Evolutionary conservation across 2,113 vertebrate species (phyloP).

Genomic region (Vulpes vulpes): DNA sequence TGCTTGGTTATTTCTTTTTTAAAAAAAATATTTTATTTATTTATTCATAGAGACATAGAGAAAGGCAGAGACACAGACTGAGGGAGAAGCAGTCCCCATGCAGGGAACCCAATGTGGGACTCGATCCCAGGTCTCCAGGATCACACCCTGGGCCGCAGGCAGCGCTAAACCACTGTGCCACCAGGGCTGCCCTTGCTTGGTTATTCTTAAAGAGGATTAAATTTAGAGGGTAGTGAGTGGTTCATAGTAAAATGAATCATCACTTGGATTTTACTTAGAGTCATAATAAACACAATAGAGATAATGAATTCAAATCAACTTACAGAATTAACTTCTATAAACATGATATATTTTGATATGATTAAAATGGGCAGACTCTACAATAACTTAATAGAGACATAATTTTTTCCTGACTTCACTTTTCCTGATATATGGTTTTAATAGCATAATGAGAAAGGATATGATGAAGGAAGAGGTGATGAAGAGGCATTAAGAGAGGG

Average conservation of each 20-base stretch:
- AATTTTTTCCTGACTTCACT: not conserved
- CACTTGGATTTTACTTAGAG: slow-evolving; percentile 12
- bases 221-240: slow-evolving; percentile 9
- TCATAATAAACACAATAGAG: not conserved
- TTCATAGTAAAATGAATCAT: slow-evolving; percentile 51
- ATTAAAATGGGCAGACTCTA: not conserved
- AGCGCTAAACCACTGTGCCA: no score
- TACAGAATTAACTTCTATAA: slow-evolving; percentile 43
- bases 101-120: no score
- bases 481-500: not conserved
- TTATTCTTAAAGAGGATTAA: not conserved
- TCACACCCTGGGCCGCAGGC: no score
- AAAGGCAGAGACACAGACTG: no score
- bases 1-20: not conserved
- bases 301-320: slow-evolving; percentile 56
- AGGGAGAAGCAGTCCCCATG: no score
- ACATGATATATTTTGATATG: slow-evolving; percentile 8
- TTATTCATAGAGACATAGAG: no score
- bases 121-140: no score
- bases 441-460: not conserved
- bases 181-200: not conserved
- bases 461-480: not conserved
- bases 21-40: no score
- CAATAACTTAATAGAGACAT: slow-evolving; percentile 29
- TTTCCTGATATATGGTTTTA: not conserved